Conservation (phyloP, 2,888 invertebrate species). For the Gnatocerus cornutus region DNA sequence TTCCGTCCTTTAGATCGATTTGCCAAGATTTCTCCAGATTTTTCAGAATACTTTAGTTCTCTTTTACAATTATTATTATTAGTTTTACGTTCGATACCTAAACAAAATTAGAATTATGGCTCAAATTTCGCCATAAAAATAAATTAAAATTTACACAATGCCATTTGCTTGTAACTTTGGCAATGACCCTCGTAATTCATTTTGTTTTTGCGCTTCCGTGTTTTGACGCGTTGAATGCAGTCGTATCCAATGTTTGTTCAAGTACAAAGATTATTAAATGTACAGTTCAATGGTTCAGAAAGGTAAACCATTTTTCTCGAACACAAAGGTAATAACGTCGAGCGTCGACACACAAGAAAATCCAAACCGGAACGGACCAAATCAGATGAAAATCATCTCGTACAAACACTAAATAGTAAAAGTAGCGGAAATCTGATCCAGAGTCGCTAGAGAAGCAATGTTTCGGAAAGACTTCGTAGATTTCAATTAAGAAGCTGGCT, state of each 20-base stretch:
- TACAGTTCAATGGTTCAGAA: slow-evolving; percentile 48
- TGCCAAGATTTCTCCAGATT: too few relatives aligned
- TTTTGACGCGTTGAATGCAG: too few relatives aligned
- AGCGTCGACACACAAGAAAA: slow-evolving; percentile 38
- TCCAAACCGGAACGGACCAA: slow-evolving; percentile 44
- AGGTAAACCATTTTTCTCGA: slow-evolving; percentile 45
- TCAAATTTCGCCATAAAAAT: too few relatives aligned
- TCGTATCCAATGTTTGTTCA: slow-evolving; percentile 19
- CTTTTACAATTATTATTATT: too few relatives aligned
- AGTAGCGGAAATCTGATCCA: slow-evolving; percentile 60
- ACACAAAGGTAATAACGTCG: slow-evolving; percentile 47
- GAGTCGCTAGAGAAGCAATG: slow-evolving; percentile 58
- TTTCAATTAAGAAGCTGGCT: slow-evolving; percentile 64
- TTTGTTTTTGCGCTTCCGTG: too few relatives aligned
- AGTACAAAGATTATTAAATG: slow-evolving; percentile 39
- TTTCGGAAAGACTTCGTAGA: slow-evolving; percentile 63
- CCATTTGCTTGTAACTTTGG: too few relatives aligned
- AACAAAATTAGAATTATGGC: too few relatives aligned
- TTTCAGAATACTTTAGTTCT: too few relatives aligned
- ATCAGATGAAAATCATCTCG: slow-evolving; percentile 52
- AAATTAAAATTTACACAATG: too few relatives aligned
- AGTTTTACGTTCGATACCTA: too few relatives aligned
- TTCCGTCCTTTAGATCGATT: too few relatives aligned
- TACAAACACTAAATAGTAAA: slow-evolving; percentile 54
- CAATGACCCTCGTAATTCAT: too few relatives aligned